phyloP scores from a whole-genome alignment of 2,113 vertebrate species.

The Halichoeres trimaculatus region DNA sequence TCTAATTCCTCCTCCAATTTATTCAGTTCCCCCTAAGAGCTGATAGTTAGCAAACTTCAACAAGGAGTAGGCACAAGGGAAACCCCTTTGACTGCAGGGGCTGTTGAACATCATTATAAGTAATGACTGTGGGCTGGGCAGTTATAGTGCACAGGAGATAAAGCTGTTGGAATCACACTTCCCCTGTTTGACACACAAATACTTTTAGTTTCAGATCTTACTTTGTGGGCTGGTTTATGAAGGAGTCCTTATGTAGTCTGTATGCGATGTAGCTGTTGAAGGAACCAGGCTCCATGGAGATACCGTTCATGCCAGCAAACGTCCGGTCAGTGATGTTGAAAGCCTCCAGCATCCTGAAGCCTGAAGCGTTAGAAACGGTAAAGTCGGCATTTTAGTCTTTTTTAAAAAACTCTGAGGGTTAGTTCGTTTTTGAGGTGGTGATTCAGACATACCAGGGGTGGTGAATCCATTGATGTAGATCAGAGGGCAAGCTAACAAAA shows the following conservation, averaged over 20 bases:
- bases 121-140: conserved; percentile 54
- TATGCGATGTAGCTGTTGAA: conserved; percentile 94
- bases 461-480: conserved; percentile 98
- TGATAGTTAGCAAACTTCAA: conserved; percentile 57
- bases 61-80: conserved; percentile 51
- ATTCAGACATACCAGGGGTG: conserved; percentile 90
- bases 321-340: conserved; percentile 96
- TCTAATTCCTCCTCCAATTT: conserved; percentile 23
- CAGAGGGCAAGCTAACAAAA: conserved; percentile 92
- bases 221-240: conserved; percentile 92
- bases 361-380: conserved; percentile 73
- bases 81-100: conserved; percentile 27
- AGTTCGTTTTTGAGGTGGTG: neutral
- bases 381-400: neutral
- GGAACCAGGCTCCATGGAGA: conserved; percentile 95
- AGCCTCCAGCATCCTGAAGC: conserved; percentile 97
- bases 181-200: conserved; percentile 14
- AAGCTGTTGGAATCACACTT: conserved; percentile 19
- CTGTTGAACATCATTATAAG: conserved; percentile 59
- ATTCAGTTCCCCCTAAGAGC: conserved; percentile 29
- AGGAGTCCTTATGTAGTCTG: conserved; percentile 93
- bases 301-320: conserved; percentile 91
- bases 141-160: conserved; percentile 48
- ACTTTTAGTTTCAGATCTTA: conserved; percentile 75
- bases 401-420: conserved; percentile 19